Conservation (phyloP, 2,113 vertebrate species). For the Hypanus sabinus region DNA sequence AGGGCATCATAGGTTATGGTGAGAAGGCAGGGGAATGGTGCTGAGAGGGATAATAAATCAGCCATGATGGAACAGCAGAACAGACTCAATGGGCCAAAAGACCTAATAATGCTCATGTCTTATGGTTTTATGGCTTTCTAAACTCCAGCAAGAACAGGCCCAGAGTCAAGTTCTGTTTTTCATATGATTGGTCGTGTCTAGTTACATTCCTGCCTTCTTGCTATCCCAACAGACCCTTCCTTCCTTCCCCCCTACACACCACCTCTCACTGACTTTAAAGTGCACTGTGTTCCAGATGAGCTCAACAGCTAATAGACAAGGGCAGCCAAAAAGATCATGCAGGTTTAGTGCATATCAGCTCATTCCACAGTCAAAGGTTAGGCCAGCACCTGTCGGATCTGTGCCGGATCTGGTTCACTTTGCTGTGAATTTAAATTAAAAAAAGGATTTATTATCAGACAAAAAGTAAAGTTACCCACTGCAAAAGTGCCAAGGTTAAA, state of each 20-base stretch:
- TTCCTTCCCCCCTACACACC: neutral
- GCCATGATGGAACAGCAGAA: too few species aligned
- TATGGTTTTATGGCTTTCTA: too few species aligned
- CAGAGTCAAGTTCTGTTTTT: too few species aligned
- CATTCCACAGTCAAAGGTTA: neutral
- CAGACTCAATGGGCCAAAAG: too few species aligned
- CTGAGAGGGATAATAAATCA: too few species aligned
- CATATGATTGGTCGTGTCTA: neutral
- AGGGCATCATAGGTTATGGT: too few species aligned
- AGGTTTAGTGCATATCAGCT: constrained; percentile 16
- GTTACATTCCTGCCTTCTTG: neutral
- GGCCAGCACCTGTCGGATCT: constrained; percentile 12
- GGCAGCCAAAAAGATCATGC: constrained; percentile 8
- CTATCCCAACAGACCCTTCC: neutral
- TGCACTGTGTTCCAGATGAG: neutral
- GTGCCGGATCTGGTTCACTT: neutral
- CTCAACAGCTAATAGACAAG: neutral
- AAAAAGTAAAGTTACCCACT: neutral
- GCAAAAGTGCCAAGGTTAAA: neutral
- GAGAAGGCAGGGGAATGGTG: too few species aligned
- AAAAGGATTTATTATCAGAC: neutral
- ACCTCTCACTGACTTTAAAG: neutral
- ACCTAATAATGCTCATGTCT: too few species aligned
- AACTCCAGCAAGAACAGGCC: too few species aligned
- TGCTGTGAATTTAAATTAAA: constrained; percentile 30